These are phyloP conservation scores for Vanacampus margaritifer DNA, from an alignment of 2,113 vertebrate species.

Conservation along the genomic window DNA sequence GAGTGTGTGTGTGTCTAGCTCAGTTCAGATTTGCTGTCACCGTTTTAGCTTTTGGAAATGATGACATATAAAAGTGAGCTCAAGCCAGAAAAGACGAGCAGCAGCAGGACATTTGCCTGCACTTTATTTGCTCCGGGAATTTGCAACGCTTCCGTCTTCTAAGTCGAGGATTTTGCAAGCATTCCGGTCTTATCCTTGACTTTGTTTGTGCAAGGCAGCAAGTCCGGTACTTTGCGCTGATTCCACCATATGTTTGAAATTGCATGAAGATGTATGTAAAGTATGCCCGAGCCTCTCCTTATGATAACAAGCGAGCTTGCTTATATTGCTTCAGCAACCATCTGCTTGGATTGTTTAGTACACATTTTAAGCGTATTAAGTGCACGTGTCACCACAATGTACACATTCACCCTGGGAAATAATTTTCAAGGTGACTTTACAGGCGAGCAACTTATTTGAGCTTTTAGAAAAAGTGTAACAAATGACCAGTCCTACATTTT, in stretches of 20 bases:
- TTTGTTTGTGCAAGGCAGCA: background rate
- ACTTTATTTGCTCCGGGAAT: background rate
- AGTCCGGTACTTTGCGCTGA: background rate
- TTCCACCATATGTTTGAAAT: background rate
- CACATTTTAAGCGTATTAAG: constrained; percentile 21
- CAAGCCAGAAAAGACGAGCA: too few species aligned
- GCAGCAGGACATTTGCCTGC: background rate
- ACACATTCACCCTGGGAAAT: constrained; percentile 10
- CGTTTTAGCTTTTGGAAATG: background rate
- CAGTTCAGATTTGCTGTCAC: background rate
- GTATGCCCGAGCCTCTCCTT: background rate
- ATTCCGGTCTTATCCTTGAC: background rate
- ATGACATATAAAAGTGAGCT: background rate
- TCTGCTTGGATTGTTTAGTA: constrained; percentile 35
- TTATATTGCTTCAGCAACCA: background rate
- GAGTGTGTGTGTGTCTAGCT: constrained; percentile 4
- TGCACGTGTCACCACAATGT: constrained; percentile 30
- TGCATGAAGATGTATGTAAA: background rate
- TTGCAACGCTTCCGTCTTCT: background rate
- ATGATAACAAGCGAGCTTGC: background rate
- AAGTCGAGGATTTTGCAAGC: background rate
- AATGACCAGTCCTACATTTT: background rate
- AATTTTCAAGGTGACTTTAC: constrained; percentile 9
- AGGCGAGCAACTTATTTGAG: background rate
- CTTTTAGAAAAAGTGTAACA: background rate